Conservation (phyloP, 92 coral and sea anemone genomes). For the Chrysogorgia sp. region DNA sequence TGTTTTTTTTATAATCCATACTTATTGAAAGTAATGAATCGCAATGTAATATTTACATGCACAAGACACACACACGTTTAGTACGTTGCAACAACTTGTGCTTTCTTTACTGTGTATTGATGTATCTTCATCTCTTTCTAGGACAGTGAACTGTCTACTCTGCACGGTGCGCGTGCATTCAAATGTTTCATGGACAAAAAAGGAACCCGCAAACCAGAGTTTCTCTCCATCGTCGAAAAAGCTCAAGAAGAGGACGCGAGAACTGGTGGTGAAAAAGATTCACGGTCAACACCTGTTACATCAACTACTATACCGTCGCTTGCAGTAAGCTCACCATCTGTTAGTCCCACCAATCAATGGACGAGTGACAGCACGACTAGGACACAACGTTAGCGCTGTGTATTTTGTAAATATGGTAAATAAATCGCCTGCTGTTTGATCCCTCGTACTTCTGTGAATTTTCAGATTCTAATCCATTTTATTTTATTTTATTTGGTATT, state of each 20-base stretch:
- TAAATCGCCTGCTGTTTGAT: too few relatives aligned
- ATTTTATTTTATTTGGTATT: too few relatives aligned
- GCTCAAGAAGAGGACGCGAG: conserved; percentile 68
- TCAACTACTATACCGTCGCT: conserved; percentile 12
- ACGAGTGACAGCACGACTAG: neutral
- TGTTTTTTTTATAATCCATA: too few relatives aligned
- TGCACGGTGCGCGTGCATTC: conserved; percentile 96
- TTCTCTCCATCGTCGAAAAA: conserved; percentile 74
- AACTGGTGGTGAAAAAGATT: conserved; percentile 45
- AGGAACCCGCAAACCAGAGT: conserved; percentile 89
- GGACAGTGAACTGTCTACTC: conserved; percentile 88
- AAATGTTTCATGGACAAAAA: conserved; percentile 92
- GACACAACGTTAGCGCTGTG: neutral
- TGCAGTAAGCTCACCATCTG: conserved; percentile 2
- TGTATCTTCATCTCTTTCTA: conserved; percentile 14
- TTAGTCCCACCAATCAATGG: neutral
- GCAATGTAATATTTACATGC: too few relatives aligned
- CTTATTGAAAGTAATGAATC: too few relatives aligned
- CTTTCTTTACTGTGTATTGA: too few relatives aligned
- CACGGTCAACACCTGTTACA: conserved; percentile 32
- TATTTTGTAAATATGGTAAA: neutral
- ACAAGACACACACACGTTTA: too few relatives aligned
- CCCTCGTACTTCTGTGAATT: too few relatives aligned
- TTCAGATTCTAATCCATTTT: too few relatives aligned
- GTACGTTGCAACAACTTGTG: too few relatives aligned